These are phyloP conservation scores for Drosophila ustulata DNA, from an alignment of 2,888 invertebrate genomes.

Conservation along the genomic window DNA sequence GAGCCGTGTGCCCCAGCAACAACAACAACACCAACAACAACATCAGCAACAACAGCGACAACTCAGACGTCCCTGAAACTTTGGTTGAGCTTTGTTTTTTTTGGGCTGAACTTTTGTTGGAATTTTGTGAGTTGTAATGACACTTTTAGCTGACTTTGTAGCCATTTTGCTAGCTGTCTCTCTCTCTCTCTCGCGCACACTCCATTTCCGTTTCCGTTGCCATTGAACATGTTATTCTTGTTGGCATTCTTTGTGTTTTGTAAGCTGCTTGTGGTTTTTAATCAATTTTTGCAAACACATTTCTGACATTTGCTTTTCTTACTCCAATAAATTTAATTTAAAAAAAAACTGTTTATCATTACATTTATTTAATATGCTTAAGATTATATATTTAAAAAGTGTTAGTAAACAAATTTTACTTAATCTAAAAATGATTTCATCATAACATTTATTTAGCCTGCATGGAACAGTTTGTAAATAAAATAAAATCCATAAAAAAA, in stretches of 20 bases:
- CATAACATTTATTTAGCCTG: too few relatives aligned
- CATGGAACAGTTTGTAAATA: too few relatives aligned
- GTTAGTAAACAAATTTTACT: too few relatives aligned
- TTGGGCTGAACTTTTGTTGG: conserved; percentile 43
- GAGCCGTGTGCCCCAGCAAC: conserved; percentile 66
- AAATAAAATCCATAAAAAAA: too few relatives aligned
- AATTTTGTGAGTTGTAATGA: conserved; percentile 77
- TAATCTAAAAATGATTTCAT: too few relatives aligned
- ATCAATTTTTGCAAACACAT: conserved; percentile 71
- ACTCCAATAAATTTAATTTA: too few relatives aligned
- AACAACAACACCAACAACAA: conserved; percentile 28
- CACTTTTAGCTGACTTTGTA: conserved; percentile 82
- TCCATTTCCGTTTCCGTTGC: conserved; percentile 71
- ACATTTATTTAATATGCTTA: too few relatives aligned
- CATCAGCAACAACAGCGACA: conserved; percentile 29
- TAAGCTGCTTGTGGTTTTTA: conserved; percentile 65
- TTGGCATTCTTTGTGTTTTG: conserved; percentile 28
- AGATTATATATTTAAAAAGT: too few relatives aligned
- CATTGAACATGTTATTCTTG: conserved; percentile 49
- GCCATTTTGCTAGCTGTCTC: conserved; percentile 64
- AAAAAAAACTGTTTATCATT: too few relatives aligned
- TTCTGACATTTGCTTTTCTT: conserved; percentile 42
- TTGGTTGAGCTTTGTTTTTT: conserved; percentile 49
- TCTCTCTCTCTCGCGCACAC: not conserved
- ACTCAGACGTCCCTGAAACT: conserved; percentile 71